phyloP scores from a whole-genome alignment of 1,140 invertebrate species.

The Hyphantria cunea region DNA sequence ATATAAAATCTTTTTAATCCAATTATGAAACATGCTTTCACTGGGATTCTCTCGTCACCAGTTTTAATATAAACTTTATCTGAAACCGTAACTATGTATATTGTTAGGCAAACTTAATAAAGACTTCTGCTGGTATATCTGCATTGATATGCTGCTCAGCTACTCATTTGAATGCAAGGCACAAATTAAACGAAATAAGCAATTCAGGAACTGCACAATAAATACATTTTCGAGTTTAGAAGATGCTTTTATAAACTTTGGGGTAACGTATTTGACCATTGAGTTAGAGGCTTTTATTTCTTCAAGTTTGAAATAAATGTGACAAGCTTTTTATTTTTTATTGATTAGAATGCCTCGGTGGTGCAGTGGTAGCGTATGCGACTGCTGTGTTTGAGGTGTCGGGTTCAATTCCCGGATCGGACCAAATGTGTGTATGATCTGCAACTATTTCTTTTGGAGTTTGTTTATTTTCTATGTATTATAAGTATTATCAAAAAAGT shows the following conservation, averaged over 20 bases:
- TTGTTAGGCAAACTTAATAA: slow-evolving; percentile 26
- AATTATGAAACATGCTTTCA: not conserved
- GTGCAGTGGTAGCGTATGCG: too few species aligned
- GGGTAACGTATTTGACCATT: slow-evolving; percentile 8
- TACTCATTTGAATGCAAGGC: slow-evolving; percentile 26
- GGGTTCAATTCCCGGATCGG: too few species aligned
- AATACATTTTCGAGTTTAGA: slow-evolving; percentile 16
- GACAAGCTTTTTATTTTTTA: too few species aligned
- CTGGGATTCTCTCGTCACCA: not conserved
- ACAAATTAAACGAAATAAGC: slow-evolving; percentile 25
- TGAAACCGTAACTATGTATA: slow-evolving; percentile 14
- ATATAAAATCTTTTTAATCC: too few species aligned
- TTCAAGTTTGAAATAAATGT: not conserved
- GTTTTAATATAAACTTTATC: slow-evolving; percentile 4
- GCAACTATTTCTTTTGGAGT: too few species aligned
- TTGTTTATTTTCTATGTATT: too few species aligned
- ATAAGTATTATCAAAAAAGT: too few species aligned
- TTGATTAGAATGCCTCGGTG: too few species aligned
- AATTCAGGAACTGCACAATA: slow-evolving; percentile 23
- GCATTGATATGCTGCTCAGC: slow-evolving; percentile 28
- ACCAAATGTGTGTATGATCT: too few species aligned
- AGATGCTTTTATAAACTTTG: slow-evolving; percentile 8
- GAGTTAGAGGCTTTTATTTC: not conserved
- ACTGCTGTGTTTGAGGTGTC: too few species aligned
- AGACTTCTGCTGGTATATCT: slow-evolving; percentile 13